phyloP scores from a whole-genome alignment of 2,797 vertebrate species.

The Oreonectes daqikongensis region DNA sequence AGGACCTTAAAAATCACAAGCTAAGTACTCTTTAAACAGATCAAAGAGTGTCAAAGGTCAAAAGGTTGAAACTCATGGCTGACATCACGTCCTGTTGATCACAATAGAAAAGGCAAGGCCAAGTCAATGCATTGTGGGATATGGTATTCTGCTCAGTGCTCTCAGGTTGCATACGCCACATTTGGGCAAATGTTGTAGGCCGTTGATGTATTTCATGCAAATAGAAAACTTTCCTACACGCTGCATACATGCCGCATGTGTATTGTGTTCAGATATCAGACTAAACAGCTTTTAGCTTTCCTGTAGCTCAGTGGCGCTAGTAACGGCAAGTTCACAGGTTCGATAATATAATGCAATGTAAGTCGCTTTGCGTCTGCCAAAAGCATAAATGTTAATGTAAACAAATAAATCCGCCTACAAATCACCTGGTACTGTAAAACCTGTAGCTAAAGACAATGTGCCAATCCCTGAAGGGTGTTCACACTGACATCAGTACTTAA shows the following conservation, averaged over 20 bases:
- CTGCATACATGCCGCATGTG: neutral
- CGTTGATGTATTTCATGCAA: neutral
- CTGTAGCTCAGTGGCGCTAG: no score
- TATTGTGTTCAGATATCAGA: neutral
- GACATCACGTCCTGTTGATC: neutral
- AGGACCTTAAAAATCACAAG: no score
- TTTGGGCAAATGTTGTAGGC: neutral
- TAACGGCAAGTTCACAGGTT: no score
- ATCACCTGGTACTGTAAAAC: neutral
- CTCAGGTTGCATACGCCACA: neutral
- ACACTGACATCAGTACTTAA: neutral
- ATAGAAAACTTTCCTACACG: neutral
- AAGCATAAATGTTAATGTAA: no score
- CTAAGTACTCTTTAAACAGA: no score
- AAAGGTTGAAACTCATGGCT: no score
- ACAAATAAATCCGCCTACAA: neutral
- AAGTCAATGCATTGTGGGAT: neutral
- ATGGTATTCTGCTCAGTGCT: neutral
- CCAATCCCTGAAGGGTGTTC: neutral
- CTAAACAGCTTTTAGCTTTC: no score
- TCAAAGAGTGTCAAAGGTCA: no score
- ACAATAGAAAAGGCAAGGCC: neutral
- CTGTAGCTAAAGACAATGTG: no score
- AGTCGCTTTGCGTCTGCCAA: no score
- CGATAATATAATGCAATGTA: no score